A percentile compares a stretch with the other conserved stretches of the same genome.
Conservation (phyloP, 64 coral and sea anemone genomes). For the Dendronephthya gigantea region DNA sequence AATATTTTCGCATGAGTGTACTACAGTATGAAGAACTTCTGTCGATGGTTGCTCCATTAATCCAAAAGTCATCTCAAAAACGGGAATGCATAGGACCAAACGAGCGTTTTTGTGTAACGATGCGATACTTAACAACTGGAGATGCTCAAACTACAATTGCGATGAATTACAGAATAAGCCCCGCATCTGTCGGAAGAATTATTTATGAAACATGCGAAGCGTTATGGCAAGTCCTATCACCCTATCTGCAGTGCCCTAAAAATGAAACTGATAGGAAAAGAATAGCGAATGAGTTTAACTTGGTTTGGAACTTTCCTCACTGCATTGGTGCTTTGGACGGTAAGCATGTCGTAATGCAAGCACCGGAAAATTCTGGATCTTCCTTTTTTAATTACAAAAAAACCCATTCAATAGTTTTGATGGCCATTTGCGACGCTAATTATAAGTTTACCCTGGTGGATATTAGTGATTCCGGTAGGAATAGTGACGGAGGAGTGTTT, state of each 20-base stretch:
- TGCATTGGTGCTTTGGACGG: background rate
- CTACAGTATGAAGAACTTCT: background rate
- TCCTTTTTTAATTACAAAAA: too few relatives aligned
- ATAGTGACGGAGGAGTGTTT: too few relatives aligned
- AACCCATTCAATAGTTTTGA: too few relatives aligned
- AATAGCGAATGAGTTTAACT: background rate
- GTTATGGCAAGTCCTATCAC: background rate
- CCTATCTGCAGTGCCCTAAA: background rate
- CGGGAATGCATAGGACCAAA: background rate
- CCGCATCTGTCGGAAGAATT: background rate
- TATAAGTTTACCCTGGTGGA: too few relatives aligned
- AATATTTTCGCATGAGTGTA: background rate
- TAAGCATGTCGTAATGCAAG: too few relatives aligned
- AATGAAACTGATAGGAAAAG: background rate
- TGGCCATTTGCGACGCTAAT: too few relatives aligned
- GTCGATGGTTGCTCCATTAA: background rate
- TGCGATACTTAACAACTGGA: background rate
- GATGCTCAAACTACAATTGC: background rate
- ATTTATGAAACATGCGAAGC: background rate
- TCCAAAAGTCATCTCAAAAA: background rate
- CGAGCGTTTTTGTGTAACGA: background rate
- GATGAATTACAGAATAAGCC: background rate
- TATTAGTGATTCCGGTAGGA: too few relatives aligned
- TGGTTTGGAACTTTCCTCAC: background rate
- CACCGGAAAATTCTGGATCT: too few relatives aligned